Base-by-base conservation (phyloP, 1,140 invertebrate genomes). In the Heliconius nattereri region DNA sequence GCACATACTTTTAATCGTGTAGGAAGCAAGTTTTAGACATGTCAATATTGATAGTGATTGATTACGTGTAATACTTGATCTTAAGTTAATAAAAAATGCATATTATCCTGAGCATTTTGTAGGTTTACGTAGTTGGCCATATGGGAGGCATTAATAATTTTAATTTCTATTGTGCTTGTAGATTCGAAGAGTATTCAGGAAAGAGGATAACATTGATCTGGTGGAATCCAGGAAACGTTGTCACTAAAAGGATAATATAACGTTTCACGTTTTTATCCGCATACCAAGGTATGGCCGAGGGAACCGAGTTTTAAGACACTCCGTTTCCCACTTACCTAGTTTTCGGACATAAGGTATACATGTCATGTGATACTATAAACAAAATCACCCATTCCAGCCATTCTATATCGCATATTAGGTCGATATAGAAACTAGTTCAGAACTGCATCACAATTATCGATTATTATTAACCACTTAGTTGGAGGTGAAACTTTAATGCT, bases 401-500 rank as follows among this genome's bases (percentile, higher is more conserved):
- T 45, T 45, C 40, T 45, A 45, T 45, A 45, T 45, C 1, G 75
- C 80, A 54, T 75, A 90, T 81, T 87, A 79, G 87, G 87, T 88
- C 88, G 87, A 87, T 81, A 85, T 87, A 88, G 88, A 90, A 89
- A 89, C 84, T 84, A 78, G 84, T 75, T 49, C 45, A 72, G 78
- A 85, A 86, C 87, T 85, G 86, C 83, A 81, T 83, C 81, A 88
- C 87, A 90, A 90, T 91, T 91, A 91, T 89, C 87, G 85, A 87
- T 91, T 89, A 91, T 66, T 66, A 66, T 91, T 89, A 90, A 89
- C 85, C 88, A 91, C 88, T 90, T 89, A 86, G 78, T 80, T 80
- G 57, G 86, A 83, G 83, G 87, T 86, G 87, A 89, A 89, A 89
- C 86, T 85, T 84, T 78, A 80, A 78, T 73, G 76, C 23, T 79